A percentile compares a stretch with the other conserved stretches of the same genome.
Conservation (phyloP, 2,888 invertebrate species). For the Phlogophora meticulosa region DNA sequence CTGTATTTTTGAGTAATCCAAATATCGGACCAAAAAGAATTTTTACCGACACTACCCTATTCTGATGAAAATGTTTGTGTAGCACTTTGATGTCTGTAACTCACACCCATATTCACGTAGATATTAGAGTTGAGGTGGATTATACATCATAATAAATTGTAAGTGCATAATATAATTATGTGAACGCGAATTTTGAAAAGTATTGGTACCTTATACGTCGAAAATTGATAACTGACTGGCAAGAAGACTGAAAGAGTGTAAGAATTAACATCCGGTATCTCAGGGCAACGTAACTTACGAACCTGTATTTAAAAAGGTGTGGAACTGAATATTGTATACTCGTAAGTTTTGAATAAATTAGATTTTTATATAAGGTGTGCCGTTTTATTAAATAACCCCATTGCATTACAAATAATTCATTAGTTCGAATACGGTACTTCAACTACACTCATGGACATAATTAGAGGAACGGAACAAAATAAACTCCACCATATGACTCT, state of each 20-base stretch:
- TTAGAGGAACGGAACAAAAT: too few species aligned
- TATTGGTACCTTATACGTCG: background rate
- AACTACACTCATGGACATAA: too few species aligned
- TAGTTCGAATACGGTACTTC: too few species aligned
- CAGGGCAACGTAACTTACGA: constrained; percentile 5
- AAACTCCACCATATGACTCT: too few species aligned
- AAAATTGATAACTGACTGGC: constrained; percentile 2
- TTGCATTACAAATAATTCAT: background rate
- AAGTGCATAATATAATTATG: constrained; percentile 14
- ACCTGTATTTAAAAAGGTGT: background rate
- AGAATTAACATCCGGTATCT: constrained; percentile 20
- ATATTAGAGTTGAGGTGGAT: constrained; percentile 5
- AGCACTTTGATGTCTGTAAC: background rate
- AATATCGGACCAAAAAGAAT: too few species aligned
- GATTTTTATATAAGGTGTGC: constrained; percentile 1
- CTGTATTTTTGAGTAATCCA: too few species aligned
- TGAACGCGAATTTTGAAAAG: constrained; percentile 3
- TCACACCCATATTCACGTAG: constrained; percentile 20
- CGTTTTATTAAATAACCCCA: constrained; percentile 21
- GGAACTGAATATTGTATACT: constrained; percentile 12
- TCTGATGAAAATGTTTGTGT: background rate
- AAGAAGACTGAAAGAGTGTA: constrained; percentile 27
- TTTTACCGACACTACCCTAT: too few species aligned
- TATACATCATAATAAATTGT: background rate
- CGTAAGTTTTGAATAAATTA: constrained; percentile 13